phyloP scores from a whole-genome alignment of 2,113 vertebrate species.

The Brachyhypopomus occidentalis region DNA sequence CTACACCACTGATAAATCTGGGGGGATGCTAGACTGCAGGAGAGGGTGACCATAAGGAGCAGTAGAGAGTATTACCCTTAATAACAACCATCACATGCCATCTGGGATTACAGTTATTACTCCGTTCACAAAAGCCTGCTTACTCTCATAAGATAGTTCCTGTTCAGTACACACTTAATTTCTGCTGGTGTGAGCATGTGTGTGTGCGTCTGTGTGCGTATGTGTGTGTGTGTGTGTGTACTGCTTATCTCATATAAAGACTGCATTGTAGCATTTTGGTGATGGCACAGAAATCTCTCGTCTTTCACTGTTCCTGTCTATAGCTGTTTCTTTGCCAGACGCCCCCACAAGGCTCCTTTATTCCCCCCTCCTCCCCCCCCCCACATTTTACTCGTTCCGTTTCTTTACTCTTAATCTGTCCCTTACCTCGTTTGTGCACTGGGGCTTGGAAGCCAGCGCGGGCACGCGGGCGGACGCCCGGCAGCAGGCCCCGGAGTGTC shows the following conservation, averaged over 20 bases:
- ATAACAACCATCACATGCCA: neutral
- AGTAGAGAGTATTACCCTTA: neutral
- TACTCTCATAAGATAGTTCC: neutral
- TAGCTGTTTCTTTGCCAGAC: neutral
- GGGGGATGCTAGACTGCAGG: neutral
- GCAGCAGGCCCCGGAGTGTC: neutral
- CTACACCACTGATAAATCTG: neutral
- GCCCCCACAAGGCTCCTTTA: neutral
- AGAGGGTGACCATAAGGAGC: neutral
- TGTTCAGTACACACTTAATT: neutral
- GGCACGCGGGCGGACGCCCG: neutral
- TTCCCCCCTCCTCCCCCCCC: neutral
- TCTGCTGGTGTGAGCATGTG: neutral
- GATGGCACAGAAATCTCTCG: conserved; percentile 1
- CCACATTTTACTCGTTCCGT: neutral
- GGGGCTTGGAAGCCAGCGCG: neutral
- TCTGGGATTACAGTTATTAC: neutral
- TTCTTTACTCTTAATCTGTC: neutral
- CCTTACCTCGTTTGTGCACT: conserved; percentile 23
- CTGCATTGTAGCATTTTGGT: neutral
- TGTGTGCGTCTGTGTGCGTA: neutral
- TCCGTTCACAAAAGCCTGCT: neutral
- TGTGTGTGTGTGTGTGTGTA: too few relatives aligned
- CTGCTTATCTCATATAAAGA: neutral
- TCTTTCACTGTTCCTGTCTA: conserved; percentile 23